These are phyloP conservation scores for Rhinoraja longicauda DNA, from an alignment of 2,797 vertebrate genomes.

Conservation along the genomic window DNA sequence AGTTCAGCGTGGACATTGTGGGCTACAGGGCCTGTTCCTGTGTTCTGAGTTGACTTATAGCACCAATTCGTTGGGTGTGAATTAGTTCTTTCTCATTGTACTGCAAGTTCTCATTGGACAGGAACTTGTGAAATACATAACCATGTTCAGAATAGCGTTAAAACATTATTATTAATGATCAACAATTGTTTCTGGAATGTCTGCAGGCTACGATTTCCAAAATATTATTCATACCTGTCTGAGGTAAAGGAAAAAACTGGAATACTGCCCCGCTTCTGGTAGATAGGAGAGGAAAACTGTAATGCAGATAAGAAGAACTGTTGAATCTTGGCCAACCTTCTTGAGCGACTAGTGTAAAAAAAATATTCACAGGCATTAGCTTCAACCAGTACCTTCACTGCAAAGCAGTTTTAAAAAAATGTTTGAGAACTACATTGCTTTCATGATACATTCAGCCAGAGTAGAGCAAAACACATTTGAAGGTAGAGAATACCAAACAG, in stretches of 20 bases:
- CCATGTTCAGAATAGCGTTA: neutral
- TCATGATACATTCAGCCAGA: neutral
- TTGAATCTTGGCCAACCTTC: constrained; percentile 77
- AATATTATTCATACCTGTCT: constrained; percentile 62
- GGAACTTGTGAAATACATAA: neutral
- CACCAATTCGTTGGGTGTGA: neutral
- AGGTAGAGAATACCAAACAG: neutral
- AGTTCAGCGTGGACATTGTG: no score
- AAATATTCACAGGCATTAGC: neutral
- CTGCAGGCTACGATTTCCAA: neutral
- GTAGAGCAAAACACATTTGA: neutral
- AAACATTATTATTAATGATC: neutral
- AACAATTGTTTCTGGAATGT: neutral
- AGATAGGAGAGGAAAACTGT: constrained; percentile 81
- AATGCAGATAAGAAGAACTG: constrained; percentile 80
- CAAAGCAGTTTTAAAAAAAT: neutral
- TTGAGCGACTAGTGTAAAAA: constrained; percentile 62
- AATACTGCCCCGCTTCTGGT: constrained; percentile 78
- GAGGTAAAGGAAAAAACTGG: constrained; percentile 82
- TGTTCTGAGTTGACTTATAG: no score
- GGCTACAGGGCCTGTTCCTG: no score
- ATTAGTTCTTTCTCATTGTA: neutral
- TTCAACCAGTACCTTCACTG: neutral
- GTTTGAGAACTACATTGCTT: neutral
- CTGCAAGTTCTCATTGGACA: neutral